These are phyloP conservation scores for Cetoscarus ocellatus DNA, from an alignment of 2,797 vertebrate genomes.

Conservation along the genomic window DNA sequence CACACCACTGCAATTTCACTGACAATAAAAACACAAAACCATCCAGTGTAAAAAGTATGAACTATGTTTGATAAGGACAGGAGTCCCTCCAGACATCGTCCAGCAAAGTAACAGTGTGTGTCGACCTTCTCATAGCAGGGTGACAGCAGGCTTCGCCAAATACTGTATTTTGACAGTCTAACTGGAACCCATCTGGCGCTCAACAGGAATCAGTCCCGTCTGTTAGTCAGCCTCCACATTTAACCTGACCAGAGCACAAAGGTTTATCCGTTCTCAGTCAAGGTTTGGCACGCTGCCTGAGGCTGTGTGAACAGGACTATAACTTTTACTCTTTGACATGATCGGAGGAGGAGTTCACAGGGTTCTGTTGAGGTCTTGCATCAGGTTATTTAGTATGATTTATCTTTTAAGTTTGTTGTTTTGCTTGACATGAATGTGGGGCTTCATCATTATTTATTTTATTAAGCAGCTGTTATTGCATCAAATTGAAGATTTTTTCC, in stretches of 20 bases:
- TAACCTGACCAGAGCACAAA: constrained; percentile 12
- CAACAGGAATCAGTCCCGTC: constrained; percentile 23
- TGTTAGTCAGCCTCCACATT: constrained; percentile 22
- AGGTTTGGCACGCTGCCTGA: constrained; percentile 6
- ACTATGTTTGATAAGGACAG: constrained; percentile 33
- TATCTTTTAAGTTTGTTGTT: neutral
- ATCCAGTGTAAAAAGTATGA: constrained; percentile 28
- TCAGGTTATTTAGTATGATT: neutral
- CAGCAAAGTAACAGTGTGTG: constrained; percentile 27
- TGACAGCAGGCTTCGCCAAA: constrained; percentile 25
- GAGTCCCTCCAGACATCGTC: constrained; percentile 28
- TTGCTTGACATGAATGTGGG: neutral
- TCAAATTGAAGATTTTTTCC: neutral
- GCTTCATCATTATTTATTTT: neutral
- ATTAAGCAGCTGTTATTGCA: neutral
- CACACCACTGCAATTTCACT: constrained; percentile 7
- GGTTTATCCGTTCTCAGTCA: constrained; percentile 1
- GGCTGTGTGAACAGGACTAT: neutral
- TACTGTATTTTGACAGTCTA: constrained; percentile 41
- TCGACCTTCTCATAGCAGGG: constrained; percentile 37
- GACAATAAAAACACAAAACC: neutral
- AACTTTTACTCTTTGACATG: neutral
- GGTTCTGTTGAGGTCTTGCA: neutral
- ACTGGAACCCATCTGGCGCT: constrained; percentile 32
- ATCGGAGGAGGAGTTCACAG: neutral